Evolutionary conservation across 2,113 vertebrate genomes (phyloP).

Genomic region (Raja brachyura): DNA sequence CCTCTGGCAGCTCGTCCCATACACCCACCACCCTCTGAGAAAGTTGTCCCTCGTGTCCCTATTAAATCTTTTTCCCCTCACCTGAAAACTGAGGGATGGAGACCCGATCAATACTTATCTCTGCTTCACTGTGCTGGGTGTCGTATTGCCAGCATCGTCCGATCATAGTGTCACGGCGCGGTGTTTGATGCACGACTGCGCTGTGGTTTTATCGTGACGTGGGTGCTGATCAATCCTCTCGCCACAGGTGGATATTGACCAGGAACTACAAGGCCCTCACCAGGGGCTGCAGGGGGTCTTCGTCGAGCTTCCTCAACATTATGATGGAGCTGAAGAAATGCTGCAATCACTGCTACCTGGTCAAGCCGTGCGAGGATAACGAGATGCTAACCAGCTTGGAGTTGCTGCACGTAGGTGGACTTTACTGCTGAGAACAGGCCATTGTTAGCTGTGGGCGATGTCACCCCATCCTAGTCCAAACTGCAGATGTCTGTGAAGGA

Average conservation of each 20-base stretch:
- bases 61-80: no score
- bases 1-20: no score
- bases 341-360: constrained; percentile 92
- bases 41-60: no score
- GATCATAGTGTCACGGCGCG: no score
- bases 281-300: constrained; percentile 85
- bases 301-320: constrained; percentile 92
- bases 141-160: no score
- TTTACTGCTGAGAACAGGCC: background rate
- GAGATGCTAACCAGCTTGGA: constrained; percentile 70
- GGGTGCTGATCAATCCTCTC: background rate
- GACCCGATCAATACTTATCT: background rate
- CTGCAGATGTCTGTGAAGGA: background rate
- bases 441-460: no score
- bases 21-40: no score
- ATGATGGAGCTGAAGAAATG: constrained; percentile 98
- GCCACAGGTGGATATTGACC: constrained; percentile 91
- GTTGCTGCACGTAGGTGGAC: constrained; percentile 61
- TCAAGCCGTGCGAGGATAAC: constrained; percentile 76
- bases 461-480: background rate
- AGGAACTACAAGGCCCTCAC: constrained; percentile 91
- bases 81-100: no score
- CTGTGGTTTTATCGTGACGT: background rate
- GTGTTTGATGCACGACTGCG: background rate
- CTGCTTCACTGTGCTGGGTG: no score